A percentile compares a stretch with the other conserved stretches of the same genome.
These are phyloP conservation scores for Ictalurus punctatus DNA, from an alignment of 2,113 vertebrate species.

Conservation along the genomic window DNA sequence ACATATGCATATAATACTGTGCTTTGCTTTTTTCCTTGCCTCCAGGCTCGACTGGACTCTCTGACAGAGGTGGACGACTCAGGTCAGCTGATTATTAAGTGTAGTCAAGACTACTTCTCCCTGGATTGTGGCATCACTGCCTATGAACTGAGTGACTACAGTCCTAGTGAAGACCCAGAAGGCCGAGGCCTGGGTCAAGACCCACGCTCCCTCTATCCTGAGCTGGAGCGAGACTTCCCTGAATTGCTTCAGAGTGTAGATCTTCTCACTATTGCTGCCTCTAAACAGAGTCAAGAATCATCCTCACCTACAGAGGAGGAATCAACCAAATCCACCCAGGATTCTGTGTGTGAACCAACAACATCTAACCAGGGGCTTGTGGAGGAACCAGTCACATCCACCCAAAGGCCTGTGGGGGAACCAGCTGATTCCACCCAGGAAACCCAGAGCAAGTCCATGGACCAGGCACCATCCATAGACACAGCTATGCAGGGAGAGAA, in stretches of 20 bases:
- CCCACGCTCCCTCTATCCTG: constrained; percentile 74
- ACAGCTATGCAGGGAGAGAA: constrained; percentile 72
- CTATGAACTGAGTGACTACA: constrained; percentile 93
- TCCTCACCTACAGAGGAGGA: constrained; percentile 46
- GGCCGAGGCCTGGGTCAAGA: constrained; percentile 65
- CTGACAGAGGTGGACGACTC: constrained; percentile 95
- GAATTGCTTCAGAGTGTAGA: constrained; percentile 83
- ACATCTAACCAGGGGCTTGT: constrained; percentile 28
- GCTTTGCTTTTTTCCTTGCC: background rate
- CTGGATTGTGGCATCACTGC: constrained; percentile 98
- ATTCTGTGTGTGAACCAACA: constrained; percentile 40
- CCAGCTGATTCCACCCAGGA: constrained; percentile 44
- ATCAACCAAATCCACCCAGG: constrained; percentile 44
- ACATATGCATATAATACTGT: background rate
- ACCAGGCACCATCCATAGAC: constrained; percentile 42
- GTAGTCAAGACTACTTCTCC: constrained; percentile 96
- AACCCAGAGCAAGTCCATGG: constrained; percentile 35
- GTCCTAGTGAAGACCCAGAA: constrained; percentile 85
- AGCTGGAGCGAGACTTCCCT: constrained; percentile 81
- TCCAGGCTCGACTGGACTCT: constrained; percentile 88
- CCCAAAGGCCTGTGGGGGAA: constrained; percentile 43
- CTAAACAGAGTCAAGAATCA: constrained; percentile 62
- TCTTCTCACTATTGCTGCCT: constrained; percentile 75
- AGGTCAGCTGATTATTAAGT: constrained; percentile 96
- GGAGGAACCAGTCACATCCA: background rate